Conservation (phyloP, 1,140 invertebrate species). For the Calliopsis andreniformis region DNA sequence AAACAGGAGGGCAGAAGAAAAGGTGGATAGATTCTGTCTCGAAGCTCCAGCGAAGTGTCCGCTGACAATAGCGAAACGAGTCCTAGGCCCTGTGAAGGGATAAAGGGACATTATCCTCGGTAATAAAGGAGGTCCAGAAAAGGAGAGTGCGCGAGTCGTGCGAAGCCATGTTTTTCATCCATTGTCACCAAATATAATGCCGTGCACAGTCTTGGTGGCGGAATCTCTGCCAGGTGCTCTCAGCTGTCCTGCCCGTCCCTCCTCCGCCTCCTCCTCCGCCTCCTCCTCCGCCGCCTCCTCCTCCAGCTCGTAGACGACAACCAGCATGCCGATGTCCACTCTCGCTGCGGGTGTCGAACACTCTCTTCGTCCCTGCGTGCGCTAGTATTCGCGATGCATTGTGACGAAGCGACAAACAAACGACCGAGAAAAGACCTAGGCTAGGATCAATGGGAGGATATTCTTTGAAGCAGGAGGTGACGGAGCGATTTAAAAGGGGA, state of each 20-base stretch:
- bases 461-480: constrained; percentile 2
- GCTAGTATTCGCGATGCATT: constrained; percentile 54
- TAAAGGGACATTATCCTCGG: constrained; percentile 72
- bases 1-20: constrained; percentile 23
- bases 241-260: neutral
- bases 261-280: neutral
- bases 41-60: constrained; percentile 66
- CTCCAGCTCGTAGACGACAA: constrained; percentile 1
- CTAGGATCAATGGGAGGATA: constrained; percentile 37
- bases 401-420: constrained; percentile 65
- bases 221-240: constrained; percentile 70
- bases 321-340: constrained; percentile 24
- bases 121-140: constrained; percentile 66
- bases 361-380: neutral
- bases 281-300: neutral
- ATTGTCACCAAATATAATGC: constrained; percentile 75
- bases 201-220: constrained; percentile 53
- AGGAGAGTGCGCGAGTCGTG: constrained; percentile 69
- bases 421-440: constrained; percentile 54
- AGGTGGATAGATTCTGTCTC: constrained; percentile 58
- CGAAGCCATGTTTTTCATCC: constrained; percentile 72
- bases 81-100: constrained; percentile 68
- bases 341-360: constrained; percentile 50
- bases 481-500: constrained; percentile 7
- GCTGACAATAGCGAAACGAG: constrained; percentile 66